These are phyloP conservation scores for Pseudomugil tenellus DNA, from an alignment of 2,797 vertebrate genomes.

Conservation along the genomic window DNA sequence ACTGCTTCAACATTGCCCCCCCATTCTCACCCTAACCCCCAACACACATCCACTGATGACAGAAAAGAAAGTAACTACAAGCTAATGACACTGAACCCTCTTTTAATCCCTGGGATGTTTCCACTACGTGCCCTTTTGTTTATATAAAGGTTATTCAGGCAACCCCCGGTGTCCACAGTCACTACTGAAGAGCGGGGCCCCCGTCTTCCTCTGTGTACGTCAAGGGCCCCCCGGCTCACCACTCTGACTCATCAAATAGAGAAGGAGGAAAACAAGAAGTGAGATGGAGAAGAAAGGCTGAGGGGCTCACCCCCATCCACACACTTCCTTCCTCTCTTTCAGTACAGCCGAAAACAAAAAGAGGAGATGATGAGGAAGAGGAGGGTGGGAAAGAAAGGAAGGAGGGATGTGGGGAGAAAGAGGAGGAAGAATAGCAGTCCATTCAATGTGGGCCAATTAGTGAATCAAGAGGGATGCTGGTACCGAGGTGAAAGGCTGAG, in stretches of 20 bases:
- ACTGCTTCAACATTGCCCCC: slow-evolving; percentile 27
- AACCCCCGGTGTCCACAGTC: slow-evolving; percentile 43
- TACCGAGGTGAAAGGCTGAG: slow-evolving; percentile 65
- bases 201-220: slow-evolving; percentile 63
- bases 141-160: slow-evolving; percentile 58
- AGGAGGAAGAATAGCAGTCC: slow-evolving; percentile 60
- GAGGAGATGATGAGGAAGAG: slow-evolving; percentile 35
- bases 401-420: slow-evolving; percentile 49
- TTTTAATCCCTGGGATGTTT: slow-evolving; percentile 54
- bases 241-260: slow-evolving; percentile 58
- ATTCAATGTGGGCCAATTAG: slow-evolving; percentile 76
- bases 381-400: slow-evolving; percentile 37
- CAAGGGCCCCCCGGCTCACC: slow-evolving; percentile 55
- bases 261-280: slow-evolving; percentile 47
- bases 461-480: slow-evolving; percentile 61
- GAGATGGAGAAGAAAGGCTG: slow-evolving; percentile 44
- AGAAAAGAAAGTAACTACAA: slow-evolving; percentile 35
- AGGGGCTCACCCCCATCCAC: slow-evolving; percentile 60
- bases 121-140: slow-evolving; percentile 42
- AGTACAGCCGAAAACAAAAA: slow-evolving; percentile 49
- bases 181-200: slow-evolving; percentile 52
- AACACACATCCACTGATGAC: slow-evolving; percentile 35
- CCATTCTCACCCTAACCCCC: slow-evolving; percentile 11
- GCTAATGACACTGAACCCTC: slow-evolving; percentile 48
- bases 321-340: slow-evolving; percentile 63